These are phyloP conservation scores for Ophthalmolycus amberensis DNA, from an alignment of 2,113 vertebrate species.

Conservation along the genomic window DNA sequence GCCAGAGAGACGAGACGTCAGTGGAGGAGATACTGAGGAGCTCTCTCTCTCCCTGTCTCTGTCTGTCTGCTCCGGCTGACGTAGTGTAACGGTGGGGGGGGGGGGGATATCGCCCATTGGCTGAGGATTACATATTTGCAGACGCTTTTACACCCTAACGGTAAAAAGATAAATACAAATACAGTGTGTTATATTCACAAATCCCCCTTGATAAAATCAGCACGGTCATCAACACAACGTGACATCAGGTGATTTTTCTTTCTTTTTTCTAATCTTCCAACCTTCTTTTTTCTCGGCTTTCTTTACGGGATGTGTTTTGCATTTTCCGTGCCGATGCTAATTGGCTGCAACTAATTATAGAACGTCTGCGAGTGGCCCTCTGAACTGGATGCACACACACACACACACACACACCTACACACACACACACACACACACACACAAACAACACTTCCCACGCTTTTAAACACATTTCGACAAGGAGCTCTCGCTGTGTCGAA, in stretches of 20 bases:
- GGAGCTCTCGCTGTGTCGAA: constrained; percentile 27
- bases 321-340: constrained; percentile 58
- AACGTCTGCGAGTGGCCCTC: constrained; percentile 40
- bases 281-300: constrained; percentile 10
- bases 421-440: not conserved
- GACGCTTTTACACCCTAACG: not conserved
- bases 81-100: constrained; percentile 27
- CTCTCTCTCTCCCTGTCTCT: not conserved
- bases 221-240: constrained; percentile 16
- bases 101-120: not conserved
- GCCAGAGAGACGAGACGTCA: constrained; percentile 57
- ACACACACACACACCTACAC: constrained; percentile 14
- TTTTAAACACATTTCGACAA: constrained; percentile 44
- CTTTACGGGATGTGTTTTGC: constrained; percentile 39
- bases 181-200: constrained; percentile 4
- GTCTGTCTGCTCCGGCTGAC: constrained; percentile 22
- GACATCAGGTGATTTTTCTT: constrained; percentile 6
- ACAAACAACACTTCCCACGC: not conserved
- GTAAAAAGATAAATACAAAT: not conserved
- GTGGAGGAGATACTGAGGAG: constrained; percentile 25
- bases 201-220: constrained; percentile 17
- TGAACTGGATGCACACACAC: constrained; percentile 31
- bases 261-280: not conserved
- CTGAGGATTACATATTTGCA: not conserved
- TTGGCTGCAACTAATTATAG: constrained; percentile 72